Evolutionary conservation across 2,888 invertebrate species (phyloP).

Genomic region (Brachypalpus laphriformis): DNA sequence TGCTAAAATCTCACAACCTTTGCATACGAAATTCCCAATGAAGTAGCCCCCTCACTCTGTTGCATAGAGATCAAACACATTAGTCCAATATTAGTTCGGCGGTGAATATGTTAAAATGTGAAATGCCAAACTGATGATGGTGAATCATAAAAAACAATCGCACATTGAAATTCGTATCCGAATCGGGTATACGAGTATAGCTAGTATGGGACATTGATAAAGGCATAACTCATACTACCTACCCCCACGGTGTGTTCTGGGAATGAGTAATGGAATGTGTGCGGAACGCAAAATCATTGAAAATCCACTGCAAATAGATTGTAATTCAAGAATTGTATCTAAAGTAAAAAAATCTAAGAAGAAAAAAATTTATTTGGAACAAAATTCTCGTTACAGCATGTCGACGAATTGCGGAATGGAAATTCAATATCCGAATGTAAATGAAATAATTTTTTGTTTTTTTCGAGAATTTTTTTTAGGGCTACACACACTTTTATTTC

Average conservation of each 20-base stretch:
- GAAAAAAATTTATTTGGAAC: background rate
- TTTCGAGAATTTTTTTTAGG: background rate
- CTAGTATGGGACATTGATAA: constrained; percentile 17
- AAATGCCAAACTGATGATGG: constrained; percentile 7
- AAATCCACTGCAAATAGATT: constrained; percentile 45
- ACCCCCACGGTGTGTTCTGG: background rate
- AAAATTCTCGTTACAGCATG: background rate
- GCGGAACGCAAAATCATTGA: constrained; percentile 27
- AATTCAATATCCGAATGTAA: constrained; percentile 56
- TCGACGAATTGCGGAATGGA: constrained; percentile 17
- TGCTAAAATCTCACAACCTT: constrained; percentile 19
- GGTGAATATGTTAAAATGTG: constrained; percentile 3
- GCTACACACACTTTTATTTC: too few species aligned
- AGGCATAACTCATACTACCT: constrained; percentile 19
- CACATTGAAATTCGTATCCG: constrained; percentile 12
- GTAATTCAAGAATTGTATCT: constrained; percentile 54
- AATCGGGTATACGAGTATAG: background rate
- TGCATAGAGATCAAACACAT: constrained; percentile 8
- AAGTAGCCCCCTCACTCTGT: background rate
- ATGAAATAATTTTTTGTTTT: constrained; percentile 2
- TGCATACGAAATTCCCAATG: constrained; percentile 25
- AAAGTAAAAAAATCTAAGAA: background rate
- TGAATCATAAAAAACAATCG: background rate
- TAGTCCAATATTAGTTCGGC: constrained; percentile 1
- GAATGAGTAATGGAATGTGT: constrained; percentile 59